These are phyloP conservation scores for Mythimna lalbum DNA, from an alignment of 2,888 invertebrate genomes.

Conservation along the genomic window DNA sequence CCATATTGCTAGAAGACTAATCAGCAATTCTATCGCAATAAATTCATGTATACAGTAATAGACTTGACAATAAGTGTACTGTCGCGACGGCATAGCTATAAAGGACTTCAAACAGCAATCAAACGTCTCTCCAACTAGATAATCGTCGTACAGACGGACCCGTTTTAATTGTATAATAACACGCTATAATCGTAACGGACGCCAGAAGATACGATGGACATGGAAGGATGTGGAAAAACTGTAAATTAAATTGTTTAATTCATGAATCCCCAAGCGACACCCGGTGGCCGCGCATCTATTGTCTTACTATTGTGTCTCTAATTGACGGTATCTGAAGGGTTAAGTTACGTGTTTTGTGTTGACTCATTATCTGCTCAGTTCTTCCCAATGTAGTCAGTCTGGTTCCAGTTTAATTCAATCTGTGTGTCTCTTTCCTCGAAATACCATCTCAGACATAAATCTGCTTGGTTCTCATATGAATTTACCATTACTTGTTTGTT, in stretches of 20 bases:
- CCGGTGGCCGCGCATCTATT: too few relatives aligned
- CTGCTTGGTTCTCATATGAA: too few relatives aligned
- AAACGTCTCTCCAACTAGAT: conserved; percentile 36
- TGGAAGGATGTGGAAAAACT: conserved; percentile 12
- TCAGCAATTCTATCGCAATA: conserved; percentile 3
- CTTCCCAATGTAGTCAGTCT: too few relatives aligned
- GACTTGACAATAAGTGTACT: conserved; percentile 22
- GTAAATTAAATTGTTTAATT: not conserved
- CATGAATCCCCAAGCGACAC: too few relatives aligned
- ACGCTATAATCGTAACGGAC: conserved; percentile 21
- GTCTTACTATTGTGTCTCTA: too few relatives aligned
- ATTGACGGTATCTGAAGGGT: too few relatives aligned
- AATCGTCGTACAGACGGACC: conserved; percentile 31
- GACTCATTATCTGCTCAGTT: not conserved
- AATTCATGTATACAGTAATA: conserved; percentile 15
- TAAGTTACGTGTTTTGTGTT: not conserved
- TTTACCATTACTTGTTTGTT: too few relatives aligned
- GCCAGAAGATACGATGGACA: not conserved
- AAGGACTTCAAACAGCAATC: conserved; percentile 35
- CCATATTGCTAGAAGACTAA: not conserved
- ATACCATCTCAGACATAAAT: too few relatives aligned
- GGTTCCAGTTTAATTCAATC: too few relatives aligned
- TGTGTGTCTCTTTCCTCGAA: too few relatives aligned
- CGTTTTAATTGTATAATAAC: conserved; percentile 59
- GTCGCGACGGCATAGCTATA: conserved; percentile 38